Evolutionary conservation across 2,888 invertebrate genomes (phyloP).

Genomic region (Hyppa rectilinea): DNA sequence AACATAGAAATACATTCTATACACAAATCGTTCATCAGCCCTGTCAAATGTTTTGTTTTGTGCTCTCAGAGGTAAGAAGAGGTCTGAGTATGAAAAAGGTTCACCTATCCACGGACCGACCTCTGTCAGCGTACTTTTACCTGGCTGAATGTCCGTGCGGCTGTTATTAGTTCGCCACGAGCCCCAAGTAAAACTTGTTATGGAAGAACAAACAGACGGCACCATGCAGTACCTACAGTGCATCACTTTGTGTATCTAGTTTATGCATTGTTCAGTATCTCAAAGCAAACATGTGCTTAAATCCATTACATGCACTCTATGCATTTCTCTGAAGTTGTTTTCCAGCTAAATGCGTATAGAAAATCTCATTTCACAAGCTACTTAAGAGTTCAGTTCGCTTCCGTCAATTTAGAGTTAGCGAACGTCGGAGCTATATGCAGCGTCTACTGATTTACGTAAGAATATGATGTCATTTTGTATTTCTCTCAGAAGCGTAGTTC

Average conservation of each 20-base stretch:
- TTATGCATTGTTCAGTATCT: constrained; percentile 2
- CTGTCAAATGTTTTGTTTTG: too few species aligned
- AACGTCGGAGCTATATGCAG: constrained; percentile 18
- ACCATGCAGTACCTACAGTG: not conserved
- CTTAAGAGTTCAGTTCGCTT: constrained; percentile 8
- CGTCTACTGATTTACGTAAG: constrained; percentile 10
- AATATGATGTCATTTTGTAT: constrained; percentile 29
- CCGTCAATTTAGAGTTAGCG: not conserved
- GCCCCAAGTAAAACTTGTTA: constrained; percentile 10
- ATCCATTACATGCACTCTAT: constrained; percentile 12
- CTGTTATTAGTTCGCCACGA: not conserved
- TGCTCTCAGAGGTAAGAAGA: not conserved
- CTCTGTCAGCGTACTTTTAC: not conserved
- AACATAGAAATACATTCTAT: too few species aligned
- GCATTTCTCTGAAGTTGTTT: not conserved
- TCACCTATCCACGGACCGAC: not conserved
- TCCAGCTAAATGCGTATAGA: constrained; percentile 1
- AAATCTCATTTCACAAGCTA: constrained; percentile 12
- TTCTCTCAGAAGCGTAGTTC: constrained; percentile 18
- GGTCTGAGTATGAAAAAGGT: not conserved
- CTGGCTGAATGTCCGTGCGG: not conserved
- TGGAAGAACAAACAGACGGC: not conserved
- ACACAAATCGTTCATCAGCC: too few species aligned
- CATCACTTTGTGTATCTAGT: constrained; percentile 22
- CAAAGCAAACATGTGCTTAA: constrained; percentile 15